Conservation (phyloP, 2,888 invertebrate species). For the Pyrgus malvae region DNA sequence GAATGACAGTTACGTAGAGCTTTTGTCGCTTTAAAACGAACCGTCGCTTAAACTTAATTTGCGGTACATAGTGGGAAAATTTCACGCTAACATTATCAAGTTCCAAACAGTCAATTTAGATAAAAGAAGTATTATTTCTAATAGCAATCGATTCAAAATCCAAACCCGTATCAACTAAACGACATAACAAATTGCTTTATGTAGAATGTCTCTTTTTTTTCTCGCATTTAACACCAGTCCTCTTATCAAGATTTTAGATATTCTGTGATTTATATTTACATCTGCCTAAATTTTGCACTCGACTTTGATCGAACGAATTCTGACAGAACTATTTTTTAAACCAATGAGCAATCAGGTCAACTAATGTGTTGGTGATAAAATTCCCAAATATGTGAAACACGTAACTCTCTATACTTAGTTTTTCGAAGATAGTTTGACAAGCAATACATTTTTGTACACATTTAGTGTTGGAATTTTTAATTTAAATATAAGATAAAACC, state of each 20-base stretch:
- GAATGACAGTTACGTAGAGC: no score
- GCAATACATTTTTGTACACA: no score
- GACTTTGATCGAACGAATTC: slow-evolving; percentile 3
- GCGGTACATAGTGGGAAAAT: no score
- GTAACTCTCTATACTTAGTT: no score
- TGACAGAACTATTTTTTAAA: not conserved
- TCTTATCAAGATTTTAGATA: not conserved
- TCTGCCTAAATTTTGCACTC: not conserved
- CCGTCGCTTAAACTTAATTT: no score
- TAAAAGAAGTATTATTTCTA: slow-evolving; percentile 3
- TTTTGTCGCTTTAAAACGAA: no score
- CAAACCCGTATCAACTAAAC: not conserved
- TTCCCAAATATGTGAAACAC: no score
- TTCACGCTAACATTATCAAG: no score
- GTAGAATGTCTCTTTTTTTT: slow-evolving; percentile 1
- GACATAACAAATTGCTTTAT: slow-evolving; percentile 16
- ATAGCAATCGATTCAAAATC: not conserved
- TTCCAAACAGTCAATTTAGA: slow-evolving; percentile 1
- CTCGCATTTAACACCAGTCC: not conserved
- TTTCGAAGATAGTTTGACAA: no score
- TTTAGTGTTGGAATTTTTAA: no score
- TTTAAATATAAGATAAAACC: no score
- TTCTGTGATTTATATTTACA: slow-evolving; percentile 8
- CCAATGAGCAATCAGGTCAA: not conserved
- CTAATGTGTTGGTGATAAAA: no score